Evolutionary conservation across 2,113 vertebrate species (phyloP).

Genomic region (Istiophorus platypterus): DNA sequence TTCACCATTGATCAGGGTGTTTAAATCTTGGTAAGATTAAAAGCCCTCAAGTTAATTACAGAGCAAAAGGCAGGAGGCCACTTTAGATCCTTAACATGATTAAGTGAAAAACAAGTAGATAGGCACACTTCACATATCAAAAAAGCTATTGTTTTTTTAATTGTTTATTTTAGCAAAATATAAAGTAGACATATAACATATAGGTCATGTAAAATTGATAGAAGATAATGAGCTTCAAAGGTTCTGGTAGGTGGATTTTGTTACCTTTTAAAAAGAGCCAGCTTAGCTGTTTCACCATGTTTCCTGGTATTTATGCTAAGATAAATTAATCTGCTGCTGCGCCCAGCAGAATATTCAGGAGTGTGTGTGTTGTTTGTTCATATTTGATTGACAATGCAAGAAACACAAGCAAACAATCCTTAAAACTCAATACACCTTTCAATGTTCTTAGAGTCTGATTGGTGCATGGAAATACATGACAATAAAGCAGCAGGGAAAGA

Average conservation of each 20-base stretch:
- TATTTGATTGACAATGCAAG: background rate
- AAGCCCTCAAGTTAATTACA: conserved; percentile 74
- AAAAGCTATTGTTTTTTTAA: background rate
- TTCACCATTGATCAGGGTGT: conserved; percentile 67
- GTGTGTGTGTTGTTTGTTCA: background rate
- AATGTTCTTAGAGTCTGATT: background rate
- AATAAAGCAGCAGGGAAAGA: background rate
- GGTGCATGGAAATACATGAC: background rate
- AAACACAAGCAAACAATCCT: background rate
- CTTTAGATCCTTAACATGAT: conserved; percentile 58
- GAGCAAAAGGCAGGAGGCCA: conserved; percentile 65
- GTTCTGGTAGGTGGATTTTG: background rate
- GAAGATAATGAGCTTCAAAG: background rate
- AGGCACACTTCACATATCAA: conserved; percentile 24
- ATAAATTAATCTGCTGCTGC: background rate
- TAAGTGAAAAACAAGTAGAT: conserved; percentile 48
- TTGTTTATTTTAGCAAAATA: background rate
- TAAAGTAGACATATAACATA: background rate
- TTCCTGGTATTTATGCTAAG: background rate
- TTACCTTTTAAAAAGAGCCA: background rate
- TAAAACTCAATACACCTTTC: background rate
- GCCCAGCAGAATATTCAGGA: no score
- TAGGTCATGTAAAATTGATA: background rate
- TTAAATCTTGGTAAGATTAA: conserved; percentile 74
- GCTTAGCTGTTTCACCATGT: background rate